Evolutionary conservation across 2,797 vertebrate genomes (phyloP), one percentile per base, ranked within the genome.

Genomic region (Anguilla marmorata): DNA sequence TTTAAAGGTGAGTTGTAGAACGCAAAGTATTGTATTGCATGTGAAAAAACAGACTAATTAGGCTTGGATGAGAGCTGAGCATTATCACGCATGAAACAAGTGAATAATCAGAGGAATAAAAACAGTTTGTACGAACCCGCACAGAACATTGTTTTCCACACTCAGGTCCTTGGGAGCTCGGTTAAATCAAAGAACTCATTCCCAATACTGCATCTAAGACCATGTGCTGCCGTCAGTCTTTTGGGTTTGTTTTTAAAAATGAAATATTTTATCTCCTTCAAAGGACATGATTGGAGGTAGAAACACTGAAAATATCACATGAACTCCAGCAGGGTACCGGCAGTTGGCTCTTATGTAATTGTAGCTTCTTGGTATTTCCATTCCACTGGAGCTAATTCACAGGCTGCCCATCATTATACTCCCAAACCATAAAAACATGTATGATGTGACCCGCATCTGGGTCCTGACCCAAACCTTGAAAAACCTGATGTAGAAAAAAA

Each of bases 1-100:
- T 41, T 37, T 37, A 84, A 88, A 88, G 87, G 58, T 85, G 45
- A 88, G 58, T 72, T 84, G 58, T 37, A 7, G 12, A n/a, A 88
- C 79, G 19, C 21, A 12, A 24, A 2, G 19, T 45, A 80, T 16
- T 50, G 45, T 50, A 82, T 45, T n/a, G 41, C 19, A 48, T n/a
- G 27, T 41, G 6, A 11, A 79, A 50, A 82, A 50, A 79, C 37
- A 37, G 37, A 76, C 37, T 79, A 79, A 79, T 79, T 79, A 41
- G 33, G 33, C 74, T 45, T 41, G 74, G 74, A 50, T 50, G 45
- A 50, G 41, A 50, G 21, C 19, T 24, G 41, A 24, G 45, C 37
- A n/a, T 80, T 21, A 0, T 80, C 41, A 82, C 79, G 7, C 21
- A 6, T 48, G 41, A 50, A 82, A 14, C 37, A 19, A 79, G 37